Base-by-base conservation (phyloP, 2,888 invertebrate species). In the Strigamia maritima region DNA sequence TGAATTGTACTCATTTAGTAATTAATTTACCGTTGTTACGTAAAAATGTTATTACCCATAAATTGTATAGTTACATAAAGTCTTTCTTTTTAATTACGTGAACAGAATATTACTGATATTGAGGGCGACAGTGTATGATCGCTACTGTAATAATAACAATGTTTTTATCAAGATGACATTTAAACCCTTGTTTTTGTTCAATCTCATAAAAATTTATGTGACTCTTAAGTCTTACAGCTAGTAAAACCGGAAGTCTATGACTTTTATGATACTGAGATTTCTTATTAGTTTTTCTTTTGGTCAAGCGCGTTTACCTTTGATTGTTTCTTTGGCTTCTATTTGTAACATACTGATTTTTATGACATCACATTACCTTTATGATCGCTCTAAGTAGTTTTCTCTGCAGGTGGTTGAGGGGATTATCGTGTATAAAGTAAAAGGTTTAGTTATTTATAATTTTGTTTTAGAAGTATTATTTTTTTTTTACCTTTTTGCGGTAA, bases 321-420 rank as follows among this genome's bases (percentile, higher is more conserved):
- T 54, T 54, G 54, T 54, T 54, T 19, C 54, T 54, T 54, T 54
- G 54, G 54, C 54, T 54, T 54, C 54, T 54, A 54, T 54, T 54
- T 54, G 54, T 54, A 54, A 54, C 54, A n/a, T 54, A 54, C 54
- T 54, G 54, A 54, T 54, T 54, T 54, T 54, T 54, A 54, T 54
- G 19, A 19, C 54, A 54, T 54, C 19, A 19, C 54, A 54, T 54
- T 54, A 54, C 54, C 54, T 54, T 54, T 54, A 54, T 54, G 54
- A 54, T 54, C n/a, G 54, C 19, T 54, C 19, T n/a, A 54, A 54
- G 54, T 54, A 54, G 8, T 19, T 54, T 54, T 54, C 19, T 54
- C 54, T 19, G 54, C 19, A 19, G 54, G 54, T 8, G 54, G 19
- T 54, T 54, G 54, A 54, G 8, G 54, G 19, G 54, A 54, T 54